Percentiles rank a stretch among this genome's conserved stretches.
Evolutionary conservation across 1,140 invertebrate species (phyloP).

Genomic region (Euglossa dilemma): DNA sequence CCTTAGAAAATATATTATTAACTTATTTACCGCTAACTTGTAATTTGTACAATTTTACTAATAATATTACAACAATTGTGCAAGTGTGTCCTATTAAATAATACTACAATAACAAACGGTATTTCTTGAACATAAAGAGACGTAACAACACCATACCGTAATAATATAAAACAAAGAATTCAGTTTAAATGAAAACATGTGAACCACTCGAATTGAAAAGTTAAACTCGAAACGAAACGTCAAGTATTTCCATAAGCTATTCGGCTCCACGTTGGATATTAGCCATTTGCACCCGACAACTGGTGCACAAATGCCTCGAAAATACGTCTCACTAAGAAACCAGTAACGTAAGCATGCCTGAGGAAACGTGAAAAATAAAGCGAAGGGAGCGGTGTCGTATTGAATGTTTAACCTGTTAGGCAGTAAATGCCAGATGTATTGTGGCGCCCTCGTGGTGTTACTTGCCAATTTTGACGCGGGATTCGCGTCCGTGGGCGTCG

Average conservation of each 20-base stretch:
- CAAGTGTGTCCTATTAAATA: no score
- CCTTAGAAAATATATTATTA: no score
- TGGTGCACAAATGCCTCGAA: background rate
- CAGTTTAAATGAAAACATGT: background rate
- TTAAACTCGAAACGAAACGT: background rate
- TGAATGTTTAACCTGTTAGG: slow-evolving; percentile 12
- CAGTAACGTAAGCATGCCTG: background rate
- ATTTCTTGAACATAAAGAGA: no score
- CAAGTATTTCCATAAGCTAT: background rate
- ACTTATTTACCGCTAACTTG: no score
- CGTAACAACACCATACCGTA: no score
- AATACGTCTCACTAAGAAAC: background rate
- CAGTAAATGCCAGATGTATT: background rate
- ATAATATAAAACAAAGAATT: no score
- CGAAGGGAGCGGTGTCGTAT: background rate
- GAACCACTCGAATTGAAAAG: background rate
- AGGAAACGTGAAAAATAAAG: background rate
- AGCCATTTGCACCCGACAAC: background rate
- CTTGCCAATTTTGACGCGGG: slow-evolving; percentile 23
- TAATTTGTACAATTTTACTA: no score
- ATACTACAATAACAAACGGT: no score
- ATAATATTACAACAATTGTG: no score
- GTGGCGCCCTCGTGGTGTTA: background rate
- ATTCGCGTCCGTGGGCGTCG: background rate
- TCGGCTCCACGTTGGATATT: background rate